phyloP scores from a whole-genome alignment of 2,888 invertebrate species.

The Tinea pellionella region DNA sequence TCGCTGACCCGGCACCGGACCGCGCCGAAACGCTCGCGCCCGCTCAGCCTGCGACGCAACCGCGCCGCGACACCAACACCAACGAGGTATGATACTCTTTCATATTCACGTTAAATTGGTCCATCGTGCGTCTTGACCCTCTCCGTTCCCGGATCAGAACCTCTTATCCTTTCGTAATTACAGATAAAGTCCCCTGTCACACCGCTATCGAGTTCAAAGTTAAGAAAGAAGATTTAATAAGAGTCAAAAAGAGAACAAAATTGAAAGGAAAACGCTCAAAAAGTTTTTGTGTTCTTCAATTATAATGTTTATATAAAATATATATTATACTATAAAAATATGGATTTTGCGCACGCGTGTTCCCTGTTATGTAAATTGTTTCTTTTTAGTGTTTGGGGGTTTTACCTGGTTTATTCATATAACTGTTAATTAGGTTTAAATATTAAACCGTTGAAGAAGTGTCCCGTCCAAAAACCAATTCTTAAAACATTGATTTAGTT shows the following conservation, averaged over 20 bases:
- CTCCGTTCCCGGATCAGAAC: too few relatives aligned
- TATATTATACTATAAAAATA: too few relatives aligned
- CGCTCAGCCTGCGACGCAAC: constrained; percentile 24
- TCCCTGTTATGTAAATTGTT: too few relatives aligned
- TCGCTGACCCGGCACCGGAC: constrained; percentile 50
- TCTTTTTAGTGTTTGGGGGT: too few relatives aligned
- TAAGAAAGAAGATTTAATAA: not conserved
- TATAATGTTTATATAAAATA: not conserved
- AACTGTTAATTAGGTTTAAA: too few relatives aligned
- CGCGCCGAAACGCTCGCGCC: constrained; percentile 41
- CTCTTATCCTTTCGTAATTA: not conserved
- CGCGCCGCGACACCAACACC: constrained; percentile 22
- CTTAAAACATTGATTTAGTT: too few relatives aligned
- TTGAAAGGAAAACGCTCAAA: not conserved
- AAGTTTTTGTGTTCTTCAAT: not conserved
- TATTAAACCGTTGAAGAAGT: too few relatives aligned
- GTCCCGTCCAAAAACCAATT: too few relatives aligned
- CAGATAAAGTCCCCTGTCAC: not conserved
- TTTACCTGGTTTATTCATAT: too few relatives aligned
- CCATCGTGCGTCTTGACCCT: too few relatives aligned
- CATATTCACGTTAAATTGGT: too few relatives aligned
- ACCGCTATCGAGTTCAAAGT: not conserved
- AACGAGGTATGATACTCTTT: constrained; percentile 40
- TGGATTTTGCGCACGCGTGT: too few relatives aligned
- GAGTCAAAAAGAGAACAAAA: not conserved